Evolutionary conservation across 2,113 vertebrate genomes (phyloP), one percentile per base, ranked within the genome.

Genomic region (Eptesicus fuscus): DNA sequence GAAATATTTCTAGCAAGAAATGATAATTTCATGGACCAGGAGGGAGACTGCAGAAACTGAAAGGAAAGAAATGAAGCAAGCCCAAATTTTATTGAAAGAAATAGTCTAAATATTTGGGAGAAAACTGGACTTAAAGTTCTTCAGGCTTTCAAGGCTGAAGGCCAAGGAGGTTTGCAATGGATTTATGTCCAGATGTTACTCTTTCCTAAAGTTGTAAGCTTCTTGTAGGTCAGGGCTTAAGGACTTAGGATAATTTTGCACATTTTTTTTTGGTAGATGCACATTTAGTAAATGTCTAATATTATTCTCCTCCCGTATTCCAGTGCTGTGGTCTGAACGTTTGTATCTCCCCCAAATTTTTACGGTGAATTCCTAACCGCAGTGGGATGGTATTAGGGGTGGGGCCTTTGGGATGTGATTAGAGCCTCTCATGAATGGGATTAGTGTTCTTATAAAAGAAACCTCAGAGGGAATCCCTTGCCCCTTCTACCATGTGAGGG

Each of bases 1-100:
- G 22, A 76, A 63, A 23, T 79, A 89, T 51, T 94, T 83, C 11
- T 82, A 94, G 73, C 35, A 92, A 97, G 73, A 94, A 90, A 51
- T 65, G 6, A 47, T 78, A 6, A 77, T 67, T 86, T 69, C 49
- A 7, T 82, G 77, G 76, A 49, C 35, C 53, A 63, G 18, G 14
- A 65, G 23, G 35, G 49, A 93, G 59, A 76, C 51, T 47, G 7
- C 6, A 61, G 79, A 83, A 77, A 80, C 65, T 10, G 7, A 53
- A 84, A 80, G 49, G 88, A 73, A 65, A 53, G 90, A 91, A 78
- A 86, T 61, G 37, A 95, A 95, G 59, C 44, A 69, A 65, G 18
- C 80, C 7, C 22, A 59, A 78, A 14, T 47, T 11, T 47, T 37
- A 17, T 1, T 71, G 25, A 73, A 92, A 37, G 49, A 87, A 85